Evolutionary conservation across 2,888 invertebrate genomes (phyloP), one percentile per base, ranked within the genome.

Genomic region (Drosophila mulleri): DNA sequence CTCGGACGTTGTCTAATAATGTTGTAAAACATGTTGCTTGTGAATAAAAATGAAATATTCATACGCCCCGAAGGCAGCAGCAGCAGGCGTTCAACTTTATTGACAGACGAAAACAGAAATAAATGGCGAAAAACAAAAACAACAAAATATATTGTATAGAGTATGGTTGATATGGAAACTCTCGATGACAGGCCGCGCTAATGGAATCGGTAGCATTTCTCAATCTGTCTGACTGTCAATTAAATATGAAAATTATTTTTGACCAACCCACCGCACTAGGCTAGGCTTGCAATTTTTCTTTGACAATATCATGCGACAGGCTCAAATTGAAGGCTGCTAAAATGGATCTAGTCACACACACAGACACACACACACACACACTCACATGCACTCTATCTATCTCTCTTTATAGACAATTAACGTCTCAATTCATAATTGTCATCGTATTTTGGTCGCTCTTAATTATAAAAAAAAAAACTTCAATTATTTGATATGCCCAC

Each of bases 11-110:
- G 83, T 85, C 89, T 85, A 88, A 85, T 85, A 88, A 85, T 86
- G 89, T 85, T 85, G 84, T 88, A 85, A 88, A 85, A 85, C 84
- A 85, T 70, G 84, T 88, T 83, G 77, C 79, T 75, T 81, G 86
- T 86, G 77, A 75, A 72, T 75, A 64, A 81, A 37, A 44, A 39
- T 57, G 69, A 74, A 61, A 81, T 53, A 53, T 53, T 20, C 37
- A 23, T 53, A 83, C 67, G 78, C 83, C 88, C 75, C 78, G 63
- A 75, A 87, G 82, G 63, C 72, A 67, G 50, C 32, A 67, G 50
- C 32, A 48, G 35, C 78, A 63, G 69, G 79, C 74, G 74, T 68
- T 50, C 47, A 64, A 29, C 63, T 66, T 69, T 78, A 61, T 78
- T 78, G 77, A 70, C 75, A 72, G 57, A 57, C 29, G 44, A 72